phyloP scores from a whole-genome alignment of 2,888 invertebrate genomes.

The Philopedon plagiatum region DNA sequence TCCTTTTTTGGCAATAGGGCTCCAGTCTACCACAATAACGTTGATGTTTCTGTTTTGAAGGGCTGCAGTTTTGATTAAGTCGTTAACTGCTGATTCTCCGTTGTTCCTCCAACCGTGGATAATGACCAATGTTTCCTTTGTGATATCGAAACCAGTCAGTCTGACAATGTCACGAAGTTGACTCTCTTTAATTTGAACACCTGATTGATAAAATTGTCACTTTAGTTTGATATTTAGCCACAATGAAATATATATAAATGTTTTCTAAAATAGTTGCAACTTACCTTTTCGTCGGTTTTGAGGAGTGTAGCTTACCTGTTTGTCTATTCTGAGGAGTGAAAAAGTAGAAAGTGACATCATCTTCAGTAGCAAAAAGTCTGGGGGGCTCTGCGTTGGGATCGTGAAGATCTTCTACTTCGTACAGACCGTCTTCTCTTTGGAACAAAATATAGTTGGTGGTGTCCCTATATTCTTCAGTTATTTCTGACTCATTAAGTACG shows the following conservation, averaged over 20 bases:
- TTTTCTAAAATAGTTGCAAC: too few species aligned
- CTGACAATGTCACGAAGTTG: constrained; percentile 32
- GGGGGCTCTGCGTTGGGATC: constrained; percentile 4
- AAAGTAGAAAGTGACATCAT: constrained; percentile 57
- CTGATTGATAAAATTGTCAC: constrained; percentile 11
- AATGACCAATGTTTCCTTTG: constrained; percentile 58
- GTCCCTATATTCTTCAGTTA: constrained; percentile 27
- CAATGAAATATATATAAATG: too few species aligned
- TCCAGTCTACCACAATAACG: constrained; percentile 64
- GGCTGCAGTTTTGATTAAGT: constrained; percentile 55
- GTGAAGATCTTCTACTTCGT: constrained; percentile 49
- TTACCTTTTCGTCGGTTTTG: constrained; percentile 47
- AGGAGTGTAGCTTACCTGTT: constrained; percentile 43
- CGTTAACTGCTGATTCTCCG: constrained; percentile 56
- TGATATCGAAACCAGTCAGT: constrained; percentile 53
- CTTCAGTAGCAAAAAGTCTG: constrained; percentile 36
- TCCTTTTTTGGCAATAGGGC: constrained; percentile 48
- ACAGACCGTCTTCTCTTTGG: constrained; percentile 47
- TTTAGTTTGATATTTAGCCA: too few species aligned
- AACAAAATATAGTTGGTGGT: constrained; percentile 45
- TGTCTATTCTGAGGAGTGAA: constrained; percentile 55
- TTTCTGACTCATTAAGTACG: background rate
- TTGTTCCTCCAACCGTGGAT: constrained; percentile 63
- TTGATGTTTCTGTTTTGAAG: constrained; percentile 58
- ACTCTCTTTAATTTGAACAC: constrained; percentile 41